Evolutionary conservation across 2,888 invertebrate species (phyloP), one percentile per base, ranked within the genome.

Genomic region (Seira ritae): DNA sequence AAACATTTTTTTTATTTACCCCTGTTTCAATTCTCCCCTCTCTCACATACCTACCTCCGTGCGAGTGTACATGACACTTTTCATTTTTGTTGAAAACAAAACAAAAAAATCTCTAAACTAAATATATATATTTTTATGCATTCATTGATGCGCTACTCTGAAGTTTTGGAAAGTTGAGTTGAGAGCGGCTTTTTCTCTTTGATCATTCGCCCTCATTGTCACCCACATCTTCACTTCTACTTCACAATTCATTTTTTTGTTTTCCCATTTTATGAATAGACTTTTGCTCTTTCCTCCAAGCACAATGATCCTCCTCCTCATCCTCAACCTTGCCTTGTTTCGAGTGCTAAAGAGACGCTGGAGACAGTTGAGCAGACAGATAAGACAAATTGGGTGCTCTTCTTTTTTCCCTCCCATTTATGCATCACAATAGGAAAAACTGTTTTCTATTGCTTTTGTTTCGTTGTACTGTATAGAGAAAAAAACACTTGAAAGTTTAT

Each of bases 341-440:
- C 60, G 17, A 24, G 60, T 31, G 24, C 31, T 19, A 66, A 23
- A 55, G 10, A 60, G 46, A 23, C 55, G n/a, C n/a, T n/a, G 22
- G 68, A 80, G 80, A 80, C 80, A 73, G 71, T 73, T 74, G 74
- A 70, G 62, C 60, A 68, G 80, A 80, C 80, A 80, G 80, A 80
- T 80, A 80, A 80, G 80, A 80, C 80, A 80, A 80, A 80, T 80
- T 74, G 75, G 74, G 80, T 80, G 75, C 62, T 80, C 75, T 80
- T 46, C 20, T 80, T 75, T 62, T 62, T 67, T 74, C 80, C 80
- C 75, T 80, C 74, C 70, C 80, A 74, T 75, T n/a, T 80, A 74
- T 75, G 80, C 74, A 80, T 75, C 65, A 80, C 80, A 80, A 80
- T n/a, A n/a, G n/a, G n/a, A n/a, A 80, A 75, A 75, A 80, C 80